phyloP scores from a whole-genome alignment of 2,888 invertebrate genomes.

The Sinotaia quadrata region DNA sequence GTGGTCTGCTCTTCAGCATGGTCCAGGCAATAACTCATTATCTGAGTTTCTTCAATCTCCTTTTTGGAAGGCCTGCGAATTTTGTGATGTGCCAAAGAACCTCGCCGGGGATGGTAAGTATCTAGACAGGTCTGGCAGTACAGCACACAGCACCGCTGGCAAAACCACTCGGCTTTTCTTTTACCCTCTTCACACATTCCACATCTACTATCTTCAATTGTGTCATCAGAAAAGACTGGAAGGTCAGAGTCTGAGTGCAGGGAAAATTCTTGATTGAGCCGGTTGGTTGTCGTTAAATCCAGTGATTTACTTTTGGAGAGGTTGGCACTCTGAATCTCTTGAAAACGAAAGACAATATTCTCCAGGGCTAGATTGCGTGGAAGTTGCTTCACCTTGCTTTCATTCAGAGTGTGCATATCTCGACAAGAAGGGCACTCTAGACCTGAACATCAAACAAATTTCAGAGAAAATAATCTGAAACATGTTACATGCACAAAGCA shows the following conservation, averaged over 20 bases:
- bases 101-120: slow-evolving; percentile 62
- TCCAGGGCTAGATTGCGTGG: slow-evolving; percentile 67
- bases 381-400: slow-evolving; percentile 53
- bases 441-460: too few species aligned
- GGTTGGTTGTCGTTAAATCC: slow-evolving; percentile 6
- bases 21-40: slow-evolving; percentile 55
- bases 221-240: slow-evolving; percentile 41
- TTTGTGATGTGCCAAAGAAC: slow-evolving; percentile 58
- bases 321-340: slow-evolving; percentile 62
- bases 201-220: slow-evolving; percentile 31
- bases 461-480: too few species aligned
- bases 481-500: too few species aligned
- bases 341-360: slow-evolving; percentile 67
- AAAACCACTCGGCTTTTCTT: slow-evolving; percentile 58
- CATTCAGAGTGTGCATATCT: slow-evolving; percentile 48
- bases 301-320: slow-evolving; percentile 34
- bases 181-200: slow-evolving; percentile 47
- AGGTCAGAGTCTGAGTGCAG: slow-evolving; percentile 28
- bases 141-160: slow-evolving; percentile 64
- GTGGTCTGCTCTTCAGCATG: slow-evolving; percentile 57
- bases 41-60: slow-evolving; percentile 41
- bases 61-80: slow-evolving; percentile 41
- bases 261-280: slow-evolving; percentile 19
- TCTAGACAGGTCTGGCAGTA: slow-evolving; percentile 65
- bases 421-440: slow-evolving; percentile 67